Base-by-base conservation (phyloP, 2,113 vertebrate species). In the Quiscalus mexicanus region DNA sequence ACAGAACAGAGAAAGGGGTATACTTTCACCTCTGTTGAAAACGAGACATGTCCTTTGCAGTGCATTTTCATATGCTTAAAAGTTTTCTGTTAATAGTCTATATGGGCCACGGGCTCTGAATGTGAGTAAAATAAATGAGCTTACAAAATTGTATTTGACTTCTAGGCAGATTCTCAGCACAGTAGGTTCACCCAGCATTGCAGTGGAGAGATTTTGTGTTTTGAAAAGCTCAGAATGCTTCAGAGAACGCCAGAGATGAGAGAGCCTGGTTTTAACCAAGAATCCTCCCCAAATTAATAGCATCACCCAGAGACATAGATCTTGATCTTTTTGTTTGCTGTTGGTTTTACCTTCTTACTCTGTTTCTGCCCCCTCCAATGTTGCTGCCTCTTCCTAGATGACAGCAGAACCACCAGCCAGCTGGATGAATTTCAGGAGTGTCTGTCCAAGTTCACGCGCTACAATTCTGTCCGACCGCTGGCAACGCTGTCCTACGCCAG, bases 381-480 rank as follows among this genome's bases (percentile, higher is more conserved):
- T 55, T 77, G 5, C 95, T 89, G 92, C 68, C 44, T 93, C 75
- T 44, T 49, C 47, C 37, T 94, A 99, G 99, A 99, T 94, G 99
- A 99, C 94, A 99, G 98, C 96, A 98, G 99, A 96, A 99, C 99
- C 91, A 97, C 99, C 81, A 99, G 99, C 97, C 99, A 99, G 94
- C 97, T 99, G 98, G 99, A 99, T 94, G 99, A 99, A 95, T 99
- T 99, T 87, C 99, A 99, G 98, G 99, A 99, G 97, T 99, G 99
- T 95, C 98, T 99, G 2, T 99, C 99, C 53, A 99, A 99, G 95
- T 99, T 99, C 96, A 99, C 99, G 0, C 98, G 99, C 59, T 99
- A 99, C 97, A 99, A 99, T 95, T 99, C 99, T 68, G 99, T 99
- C 18, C 98, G 99, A 49, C 99, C 99, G 2, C 98, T 99, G 92